Evolutionary conservation across 1,140 invertebrate genomes (phyloP).

Genomic region (Papilio helenus): DNA sequence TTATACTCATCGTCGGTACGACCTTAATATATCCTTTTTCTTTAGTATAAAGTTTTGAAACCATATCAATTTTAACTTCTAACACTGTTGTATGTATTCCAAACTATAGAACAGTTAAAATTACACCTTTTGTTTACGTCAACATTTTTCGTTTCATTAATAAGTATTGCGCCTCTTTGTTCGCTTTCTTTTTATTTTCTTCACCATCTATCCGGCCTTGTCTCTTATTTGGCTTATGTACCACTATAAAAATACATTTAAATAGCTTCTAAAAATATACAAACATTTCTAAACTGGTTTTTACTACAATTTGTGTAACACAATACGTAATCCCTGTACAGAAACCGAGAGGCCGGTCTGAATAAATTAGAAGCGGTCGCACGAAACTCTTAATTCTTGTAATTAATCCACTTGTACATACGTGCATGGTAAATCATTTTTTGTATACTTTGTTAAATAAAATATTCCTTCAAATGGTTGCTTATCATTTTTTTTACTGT

Average conservation of each 20-base stretch:
- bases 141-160: too few relatives aligned
- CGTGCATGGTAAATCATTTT: background rate
- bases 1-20: background rate
- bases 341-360: background rate
- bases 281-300: background rate
- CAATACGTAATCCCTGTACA: constrained; percentile 3
- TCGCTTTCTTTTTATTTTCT: too few relatives aligned
- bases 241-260: too few relatives aligned
- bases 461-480: background rate
- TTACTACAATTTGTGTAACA: background rate
- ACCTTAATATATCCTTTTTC: background rate
- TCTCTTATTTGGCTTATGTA: too few relatives aligned
- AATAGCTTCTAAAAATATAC: background rate
- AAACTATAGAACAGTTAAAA: too few relatives aligned
- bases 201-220: too few relatives aligned
- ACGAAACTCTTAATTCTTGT: constrained; percentile 7
- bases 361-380: constrained; percentile 23
- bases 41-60: background rate
- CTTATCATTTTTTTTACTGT: too few relatives aligned
- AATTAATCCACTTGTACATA: constrained; percentile 15
- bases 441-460: background rate
- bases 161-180: too few relatives aligned
- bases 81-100: background rate
- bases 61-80: background rate
- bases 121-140: too few relatives aligned